Conservation (phyloP, 2,797 vertebrate genomes). For the Takifugu rubripes region DNA sequence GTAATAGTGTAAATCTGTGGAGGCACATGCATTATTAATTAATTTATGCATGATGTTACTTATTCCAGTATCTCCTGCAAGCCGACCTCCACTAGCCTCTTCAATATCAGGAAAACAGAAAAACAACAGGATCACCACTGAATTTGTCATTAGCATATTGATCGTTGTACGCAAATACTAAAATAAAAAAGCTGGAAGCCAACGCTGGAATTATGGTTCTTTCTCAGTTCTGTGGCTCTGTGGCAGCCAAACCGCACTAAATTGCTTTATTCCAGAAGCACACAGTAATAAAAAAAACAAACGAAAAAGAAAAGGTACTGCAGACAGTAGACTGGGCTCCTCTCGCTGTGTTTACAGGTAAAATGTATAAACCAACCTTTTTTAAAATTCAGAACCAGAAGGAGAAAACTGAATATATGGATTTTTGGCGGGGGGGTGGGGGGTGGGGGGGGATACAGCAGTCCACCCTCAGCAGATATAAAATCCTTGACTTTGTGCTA, state of each 20-base stretch:
- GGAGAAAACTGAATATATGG: conserved; percentile 23
- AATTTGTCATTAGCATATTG: neutral
- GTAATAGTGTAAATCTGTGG: neutral
- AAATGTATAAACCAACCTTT: conserved; percentile 20
- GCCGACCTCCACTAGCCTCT: neutral
- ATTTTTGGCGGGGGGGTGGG: neutral
- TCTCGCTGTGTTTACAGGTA: conserved; percentile 28
- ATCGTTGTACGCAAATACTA: conserved; percentile 20
- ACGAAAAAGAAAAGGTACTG: conserved; percentile 43
- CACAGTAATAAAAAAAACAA: conserved; percentile 23
- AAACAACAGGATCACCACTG: neutral
- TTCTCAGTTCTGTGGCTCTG: conserved; percentile 13
- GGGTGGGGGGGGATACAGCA: conserved; percentile 1
- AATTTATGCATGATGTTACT: conserved; percentile 4
- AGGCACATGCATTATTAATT: conserved; percentile 8
- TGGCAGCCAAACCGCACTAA: conserved; percentile 20
- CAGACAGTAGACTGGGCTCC: conserved; percentile 32
- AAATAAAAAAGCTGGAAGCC: conserved; percentile 17
- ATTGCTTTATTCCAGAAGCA: conserved; percentile 39
- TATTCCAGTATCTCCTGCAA: neutral
- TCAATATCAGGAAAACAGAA: conserved; percentile 1
- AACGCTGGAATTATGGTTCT: conserved; percentile 27
- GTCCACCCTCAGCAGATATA: conserved; percentile 43
- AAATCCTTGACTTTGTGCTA: conserved; percentile 62
- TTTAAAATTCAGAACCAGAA: conserved; percentile 29